phyloP scores from a whole-genome alignment of 1,140 invertebrate genomes.

The Camponotus floridanus region DNA sequence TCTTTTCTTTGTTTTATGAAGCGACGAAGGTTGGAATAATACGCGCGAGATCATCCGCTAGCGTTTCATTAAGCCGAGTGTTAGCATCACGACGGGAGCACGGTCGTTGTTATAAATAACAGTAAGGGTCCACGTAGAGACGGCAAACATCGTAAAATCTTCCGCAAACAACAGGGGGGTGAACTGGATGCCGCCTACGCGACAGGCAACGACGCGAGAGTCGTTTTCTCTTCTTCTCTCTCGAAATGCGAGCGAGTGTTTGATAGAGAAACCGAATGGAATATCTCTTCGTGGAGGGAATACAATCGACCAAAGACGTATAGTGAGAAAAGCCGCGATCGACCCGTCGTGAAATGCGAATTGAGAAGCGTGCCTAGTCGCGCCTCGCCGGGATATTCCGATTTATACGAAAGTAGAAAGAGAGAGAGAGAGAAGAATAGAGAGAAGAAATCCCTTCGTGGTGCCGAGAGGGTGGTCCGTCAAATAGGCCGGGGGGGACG shows the following conservation, averaged over 20 bases:
- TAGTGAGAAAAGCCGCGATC: slow-evolving; percentile 60
- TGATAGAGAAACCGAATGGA: slow-evolving; percentile 45
- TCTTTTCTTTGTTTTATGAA: background rate
- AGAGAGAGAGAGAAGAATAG: too few relatives aligned
- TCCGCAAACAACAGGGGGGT: slow-evolving; percentile 73
- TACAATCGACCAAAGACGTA: slow-evolving; percentile 43
- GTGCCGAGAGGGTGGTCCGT: background rate
- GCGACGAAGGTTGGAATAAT: slow-evolving; percentile 6
- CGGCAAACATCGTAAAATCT: slow-evolving; percentile 79
- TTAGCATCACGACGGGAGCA: slow-evolving; percentile 59
- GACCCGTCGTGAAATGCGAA: slow-evolving; percentile 68
- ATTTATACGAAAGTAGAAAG: slow-evolving; percentile 45
- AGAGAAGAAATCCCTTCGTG: slow-evolving; percentile 32
- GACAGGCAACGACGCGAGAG: slow-evolving; percentile 35
- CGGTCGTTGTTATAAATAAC: slow-evolving; percentile 78
- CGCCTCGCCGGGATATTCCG: slow-evolving; percentile 69
- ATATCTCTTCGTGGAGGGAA: slow-evolving; percentile 70
- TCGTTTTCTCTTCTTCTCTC: background rate
- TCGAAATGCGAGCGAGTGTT: slow-evolving; percentile 1
- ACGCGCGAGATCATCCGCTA: slow-evolving; percentile 55
- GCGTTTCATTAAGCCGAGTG: slow-evolving; percentile 74
- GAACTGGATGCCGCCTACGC: slow-evolving; percentile 24
- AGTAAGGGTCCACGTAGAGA: slow-evolving; percentile 75
- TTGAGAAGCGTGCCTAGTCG: slow-evolving; percentile 72
- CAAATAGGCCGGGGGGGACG: slow-evolving; percentile 18